Percentiles rank a stretch among this genome's conserved stretches.
Evolutionary conservation across 2,888 invertebrate genomes (phyloP).

Genomic region (Ochropleura plecta): DNA sequence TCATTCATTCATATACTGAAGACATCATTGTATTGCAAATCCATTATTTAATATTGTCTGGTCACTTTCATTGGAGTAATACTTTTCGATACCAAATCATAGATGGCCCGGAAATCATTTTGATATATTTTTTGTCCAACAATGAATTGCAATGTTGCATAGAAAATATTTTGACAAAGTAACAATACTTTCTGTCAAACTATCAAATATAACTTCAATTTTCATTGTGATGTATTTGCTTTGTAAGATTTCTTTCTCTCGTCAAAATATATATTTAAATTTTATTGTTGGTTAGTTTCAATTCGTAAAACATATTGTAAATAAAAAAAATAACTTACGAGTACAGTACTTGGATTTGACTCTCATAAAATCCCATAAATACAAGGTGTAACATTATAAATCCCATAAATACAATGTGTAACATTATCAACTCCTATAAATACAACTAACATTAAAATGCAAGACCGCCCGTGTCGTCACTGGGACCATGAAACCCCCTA

Average conservation of each 20-base stretch:
- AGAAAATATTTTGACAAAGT: slow-evolving; percentile 32
- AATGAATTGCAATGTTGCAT: not conserved
- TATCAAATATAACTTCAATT: slow-evolving; percentile 1
- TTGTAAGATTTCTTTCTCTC: not conserved
- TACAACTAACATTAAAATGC: no score
- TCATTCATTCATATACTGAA: not conserved
- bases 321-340: not conserved
- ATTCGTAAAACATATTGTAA: not conserved
- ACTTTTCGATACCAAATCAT: slow-evolving; percentile 5
- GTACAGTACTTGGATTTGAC: not conserved
- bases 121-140: slow-evolving; percentile 23
- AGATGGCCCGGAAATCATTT: slow-evolving; percentile 4
- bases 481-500: no score
- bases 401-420: no score
- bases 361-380: not conserved
- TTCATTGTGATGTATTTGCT: not conserved
- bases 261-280: not conserved
- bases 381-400: no score
- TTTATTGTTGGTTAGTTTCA: not conserved
- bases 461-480: no score
- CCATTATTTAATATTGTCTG: not conserved
- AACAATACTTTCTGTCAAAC: not conserved
- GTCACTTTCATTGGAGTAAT: slow-evolving; percentile 6
- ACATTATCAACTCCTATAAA: no score
- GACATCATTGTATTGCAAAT: slow-evolving; percentile 7